Evolutionary conservation across 2,888 invertebrate species (phyloP).

Genomic region (Idaea biselata): DNA sequence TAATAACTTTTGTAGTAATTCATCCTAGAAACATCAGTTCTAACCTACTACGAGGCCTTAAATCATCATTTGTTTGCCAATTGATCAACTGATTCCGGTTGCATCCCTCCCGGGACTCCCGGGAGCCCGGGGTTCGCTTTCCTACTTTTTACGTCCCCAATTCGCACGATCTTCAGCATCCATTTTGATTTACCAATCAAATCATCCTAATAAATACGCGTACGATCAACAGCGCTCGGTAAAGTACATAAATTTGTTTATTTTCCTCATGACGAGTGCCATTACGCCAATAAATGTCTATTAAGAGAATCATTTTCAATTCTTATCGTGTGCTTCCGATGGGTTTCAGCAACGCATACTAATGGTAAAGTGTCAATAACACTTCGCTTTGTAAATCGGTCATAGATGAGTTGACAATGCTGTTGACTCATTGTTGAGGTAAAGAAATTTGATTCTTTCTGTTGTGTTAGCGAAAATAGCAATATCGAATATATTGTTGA

Average conservation of each 20-base stretch:
- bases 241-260: neutral
- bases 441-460: neutral
- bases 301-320: conserved; percentile 11
- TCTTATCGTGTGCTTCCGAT: conserved; percentile 21
- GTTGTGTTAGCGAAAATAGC: neutral
- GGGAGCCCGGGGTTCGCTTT: no score
- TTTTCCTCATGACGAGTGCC: neutral
- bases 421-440: neutral
- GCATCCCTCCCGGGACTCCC: no score
- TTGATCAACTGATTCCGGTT: no score
- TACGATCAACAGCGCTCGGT: neutral
- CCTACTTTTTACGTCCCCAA: no score
- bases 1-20: no score
- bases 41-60: no score
- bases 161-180: no score
- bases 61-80: no score
- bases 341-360: conserved; percentile 26
- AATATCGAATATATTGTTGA: no score
- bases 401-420: conserved; percentile 9
- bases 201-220: neutral
- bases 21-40: no score
- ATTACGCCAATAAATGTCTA: neutral
- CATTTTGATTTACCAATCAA: no score
- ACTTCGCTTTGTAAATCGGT: conserved; percentile 24
- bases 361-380: conserved; percentile 28